Evolutionary conservation across 2,797 vertebrate genomes (phyloP).

Genomic region (Geotrypetes seraphini): DNA sequence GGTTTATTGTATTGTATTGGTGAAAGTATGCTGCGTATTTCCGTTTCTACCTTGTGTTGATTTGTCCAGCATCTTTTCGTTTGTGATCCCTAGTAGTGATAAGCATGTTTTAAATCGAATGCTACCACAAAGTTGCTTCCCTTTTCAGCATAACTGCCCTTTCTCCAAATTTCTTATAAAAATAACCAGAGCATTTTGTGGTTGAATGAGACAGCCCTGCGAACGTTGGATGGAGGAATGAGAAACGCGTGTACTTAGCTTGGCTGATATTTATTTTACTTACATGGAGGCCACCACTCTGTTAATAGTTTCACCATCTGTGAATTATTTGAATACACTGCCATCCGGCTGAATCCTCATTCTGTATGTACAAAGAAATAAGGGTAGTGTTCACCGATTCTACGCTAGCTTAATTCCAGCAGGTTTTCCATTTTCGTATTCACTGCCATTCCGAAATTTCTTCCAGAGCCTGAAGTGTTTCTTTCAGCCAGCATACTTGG

Average conservation of each 20-base stretch:
- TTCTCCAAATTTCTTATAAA: slow-evolving; percentile 13
- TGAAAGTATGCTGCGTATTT: too few relatives aligned
- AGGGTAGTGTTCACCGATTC: slow-evolving; percentile 22
- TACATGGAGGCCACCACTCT: slow-evolving; percentile 31
- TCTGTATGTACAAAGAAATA: slow-evolving; percentile 33
- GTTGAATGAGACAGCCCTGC: slow-evolving; percentile 1
- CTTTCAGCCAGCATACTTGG: too few relatives aligned
- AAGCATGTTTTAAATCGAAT: background rate
- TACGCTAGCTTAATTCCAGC: slow-evolving; percentile 30
- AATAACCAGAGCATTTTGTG: slow-evolving; percentile 6
- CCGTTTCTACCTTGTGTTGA: too few relatives aligned
- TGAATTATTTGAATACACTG: slow-evolving; percentile 34
- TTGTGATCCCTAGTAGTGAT: too few relatives aligned
- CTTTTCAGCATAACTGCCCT: background rate
- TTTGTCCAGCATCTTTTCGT: too few relatives aligned
- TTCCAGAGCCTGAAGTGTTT: slow-evolving; percentile 31
- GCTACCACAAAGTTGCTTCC: background rate
- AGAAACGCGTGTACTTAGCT: slow-evolving; percentile 1
- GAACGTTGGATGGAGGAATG: background rate
- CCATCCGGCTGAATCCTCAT: slow-evolving; percentile 22
- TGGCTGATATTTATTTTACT: slow-evolving; percentile 30
- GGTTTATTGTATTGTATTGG: too few relatives aligned
- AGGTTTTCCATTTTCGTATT: slow-evolving; percentile 40
- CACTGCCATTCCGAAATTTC: slow-evolving; percentile 26
- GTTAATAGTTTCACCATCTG: slow-evolving; percentile 44